phyloP scores from a whole-genome alignment of 2,113 vertebrate genomes.

The Pteruthius melanotis region DNA sequence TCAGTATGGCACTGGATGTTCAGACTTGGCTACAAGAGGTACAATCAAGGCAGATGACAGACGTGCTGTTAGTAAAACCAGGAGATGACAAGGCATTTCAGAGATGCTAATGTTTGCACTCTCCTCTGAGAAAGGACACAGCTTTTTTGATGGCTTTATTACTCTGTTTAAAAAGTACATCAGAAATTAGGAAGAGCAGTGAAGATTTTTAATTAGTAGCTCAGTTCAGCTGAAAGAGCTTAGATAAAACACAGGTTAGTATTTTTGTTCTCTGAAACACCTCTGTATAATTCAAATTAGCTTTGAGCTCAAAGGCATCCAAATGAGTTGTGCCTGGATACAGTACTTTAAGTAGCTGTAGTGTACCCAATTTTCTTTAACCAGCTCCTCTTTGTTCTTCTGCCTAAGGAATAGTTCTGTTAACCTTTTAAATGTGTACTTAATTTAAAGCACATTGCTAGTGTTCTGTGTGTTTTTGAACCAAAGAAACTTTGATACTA shows the following conservation, averaged over 20 bases:
- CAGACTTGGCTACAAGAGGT: neutral
- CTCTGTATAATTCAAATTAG: slow-evolving; percentile 33
- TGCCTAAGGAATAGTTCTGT: slow-evolving; percentile 15
- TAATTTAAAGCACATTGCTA: slow-evolving; percentile 58
- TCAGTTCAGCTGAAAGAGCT: neutral
- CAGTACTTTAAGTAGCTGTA: slow-evolving; percentile 22
- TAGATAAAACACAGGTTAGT: neutral
- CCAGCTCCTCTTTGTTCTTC: slow-evolving; percentile 46
- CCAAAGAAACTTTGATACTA: slow-evolving; percentile 9
- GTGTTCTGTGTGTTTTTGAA: slow-evolving; percentile 6
- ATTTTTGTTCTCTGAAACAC: slow-evolving; percentile 35
- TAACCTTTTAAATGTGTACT: slow-evolving; percentile 42
- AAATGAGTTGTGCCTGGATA: slow-evolving; percentile 35
- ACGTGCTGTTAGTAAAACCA: neutral
- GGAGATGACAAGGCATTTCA: neutral
- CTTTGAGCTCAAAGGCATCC: slow-evolving; percentile 45
- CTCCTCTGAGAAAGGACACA: neutral
- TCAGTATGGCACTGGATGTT: neutral
- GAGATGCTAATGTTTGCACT: neutral
- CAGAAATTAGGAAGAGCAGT: neutral
- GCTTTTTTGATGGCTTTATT: slow-evolving; percentile 9
- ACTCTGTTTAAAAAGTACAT: neutral
- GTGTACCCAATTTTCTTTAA: slow-evolving; percentile 26
- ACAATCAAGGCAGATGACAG: neutral
- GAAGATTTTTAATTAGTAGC: slow-evolving; percentile 39